phyloP scores from a whole-genome alignment of 37 sponge, comb jelly and placozoan species.

The Theonella swinhoei region DNA sequence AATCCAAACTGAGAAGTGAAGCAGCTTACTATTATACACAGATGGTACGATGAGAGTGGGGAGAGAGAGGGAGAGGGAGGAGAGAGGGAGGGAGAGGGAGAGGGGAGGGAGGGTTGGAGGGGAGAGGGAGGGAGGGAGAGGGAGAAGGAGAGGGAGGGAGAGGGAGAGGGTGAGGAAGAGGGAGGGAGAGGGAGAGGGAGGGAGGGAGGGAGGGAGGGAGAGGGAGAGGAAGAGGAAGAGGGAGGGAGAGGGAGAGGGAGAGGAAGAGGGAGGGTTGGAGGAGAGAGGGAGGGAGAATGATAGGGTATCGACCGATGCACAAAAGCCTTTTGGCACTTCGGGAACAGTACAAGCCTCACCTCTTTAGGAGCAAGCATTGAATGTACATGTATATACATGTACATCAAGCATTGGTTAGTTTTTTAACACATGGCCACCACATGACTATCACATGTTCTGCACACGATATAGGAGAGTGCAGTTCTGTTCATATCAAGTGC shows the following conservation, averaged over 20 bases:
- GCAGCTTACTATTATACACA: constrained; percentile 74
- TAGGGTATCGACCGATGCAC: too few relatives aligned
- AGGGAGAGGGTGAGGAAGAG: too few relatives aligned
- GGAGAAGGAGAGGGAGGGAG: constrained; percentile 1
- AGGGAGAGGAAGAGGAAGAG: background rate
- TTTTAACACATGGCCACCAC: too few relatives aligned
- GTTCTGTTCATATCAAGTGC: constrained; percentile 55
- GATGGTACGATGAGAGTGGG: constrained; percentile 63
- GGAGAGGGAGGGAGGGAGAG: background rate
- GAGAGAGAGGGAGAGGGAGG: constrained; percentile 1
- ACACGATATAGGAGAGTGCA: constrained; percentile 64
- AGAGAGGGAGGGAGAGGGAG: background rate
- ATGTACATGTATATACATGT: too few relatives aligned
- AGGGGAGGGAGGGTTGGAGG: too few relatives aligned
- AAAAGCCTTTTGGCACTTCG: too few relatives aligned
- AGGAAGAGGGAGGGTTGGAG: background rate
- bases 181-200: background rate
- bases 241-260: background rate
- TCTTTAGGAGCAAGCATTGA: too few relatives aligned
- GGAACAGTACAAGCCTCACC: too few relatives aligned
- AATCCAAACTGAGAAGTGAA: constrained; percentile 49
- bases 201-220: constrained; percentile 11
- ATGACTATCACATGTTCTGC: too few relatives aligned
- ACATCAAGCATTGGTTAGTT: too few relatives aligned
- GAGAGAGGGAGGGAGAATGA: background rate